Evolutionary conservation across 2,113 vertebrate genomes (phyloP).

Genomic region (Phylloscopus trochiloides): DNA sequence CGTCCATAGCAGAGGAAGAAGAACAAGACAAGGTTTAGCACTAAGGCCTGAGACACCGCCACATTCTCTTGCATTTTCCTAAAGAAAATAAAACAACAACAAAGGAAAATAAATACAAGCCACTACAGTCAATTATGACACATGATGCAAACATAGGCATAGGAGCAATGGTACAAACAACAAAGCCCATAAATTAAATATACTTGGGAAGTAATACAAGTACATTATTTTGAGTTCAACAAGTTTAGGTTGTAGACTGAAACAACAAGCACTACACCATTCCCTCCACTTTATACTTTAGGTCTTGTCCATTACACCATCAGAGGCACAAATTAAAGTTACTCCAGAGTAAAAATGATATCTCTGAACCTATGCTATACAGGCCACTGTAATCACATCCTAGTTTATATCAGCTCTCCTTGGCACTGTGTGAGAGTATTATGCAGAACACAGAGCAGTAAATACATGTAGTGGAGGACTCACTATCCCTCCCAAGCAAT

Average conservation of each 20-base stretch:
- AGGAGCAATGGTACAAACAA: not conserved
- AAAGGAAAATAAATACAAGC: not conserved
- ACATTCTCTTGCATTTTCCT: constrained; percentile 96
- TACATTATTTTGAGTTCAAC: not conserved
- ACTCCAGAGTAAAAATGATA: not conserved
- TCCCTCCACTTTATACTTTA: not conserved
- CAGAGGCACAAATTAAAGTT: not conserved
- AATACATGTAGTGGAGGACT: not conserved
- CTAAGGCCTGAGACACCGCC: constrained; percentile 80
- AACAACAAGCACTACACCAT: not conserved
- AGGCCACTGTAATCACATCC: not conserved
- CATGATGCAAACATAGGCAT: not conserved
- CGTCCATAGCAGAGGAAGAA: constrained; percentile 77
- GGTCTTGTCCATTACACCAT: not conserved
- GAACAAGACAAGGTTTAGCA: constrained; percentile 63
- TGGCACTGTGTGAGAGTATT: not conserved
- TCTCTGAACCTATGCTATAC: not conserved
- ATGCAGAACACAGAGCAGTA: not conserved
- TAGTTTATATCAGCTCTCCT: not conserved
- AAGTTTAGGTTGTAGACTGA: not conserved
- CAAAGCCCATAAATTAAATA: not conserved
- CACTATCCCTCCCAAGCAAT: not conserved
- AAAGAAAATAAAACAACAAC: not conserved
- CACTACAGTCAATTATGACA: not conserved
- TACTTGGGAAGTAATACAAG: not conserved